Base-by-base conservation (phyloP, 2,888 invertebrate species). In the Lepas anatifera region DNA sequence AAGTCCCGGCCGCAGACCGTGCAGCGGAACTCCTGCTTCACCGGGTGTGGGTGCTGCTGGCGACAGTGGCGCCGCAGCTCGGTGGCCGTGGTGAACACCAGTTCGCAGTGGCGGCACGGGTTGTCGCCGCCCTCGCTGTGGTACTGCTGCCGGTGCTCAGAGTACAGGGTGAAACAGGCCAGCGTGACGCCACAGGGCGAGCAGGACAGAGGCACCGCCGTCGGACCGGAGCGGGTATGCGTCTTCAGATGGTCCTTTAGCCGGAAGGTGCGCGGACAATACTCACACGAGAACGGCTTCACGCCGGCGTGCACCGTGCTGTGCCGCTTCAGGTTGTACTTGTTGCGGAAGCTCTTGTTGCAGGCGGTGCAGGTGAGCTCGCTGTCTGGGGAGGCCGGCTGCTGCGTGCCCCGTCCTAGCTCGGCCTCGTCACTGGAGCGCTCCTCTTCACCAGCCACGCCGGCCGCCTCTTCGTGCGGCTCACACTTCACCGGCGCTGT, bases 241-340 rank as follows among this genome's bases (percentile, higher is more conserved):
- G 64, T 64, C 64, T 64, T 64, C 37, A 64, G 64, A 13, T 64
- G 64, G 37, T 64, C 64, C 39, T 64, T 64, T 8, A 37, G 64
- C 35, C 64, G 64, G 39, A 64, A 64, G 22, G 64, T 25, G 37
- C 64, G 64, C 22, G 4, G 3, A 25, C 64, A 64, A 37, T 25
- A 39, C 64, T 35, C 64, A 25, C 64, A 64, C 25, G 22, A n/a
- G 39, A 64, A 64, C 37, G 64, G 64, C 35, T 39, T 35, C 11
- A 64, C 37, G 39, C 64, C 64, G 35, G 64, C 39, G 64, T 64
- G 64, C 37, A 64, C 39, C 37, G 37, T 39, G 37, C 37, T 39
- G 64, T 64, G 64, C n/a, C 64, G 64, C 64, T 64, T 64, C 64
- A 64, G 39, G 64, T 64, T 64, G 64, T 64, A 64, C 37, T 39